Evolutionary conservation across 2,797 vertebrate genomes (phyloP), one percentile per base, ranked within the genome.

Genomic region (Kryptopterus vitreolus): DNA sequence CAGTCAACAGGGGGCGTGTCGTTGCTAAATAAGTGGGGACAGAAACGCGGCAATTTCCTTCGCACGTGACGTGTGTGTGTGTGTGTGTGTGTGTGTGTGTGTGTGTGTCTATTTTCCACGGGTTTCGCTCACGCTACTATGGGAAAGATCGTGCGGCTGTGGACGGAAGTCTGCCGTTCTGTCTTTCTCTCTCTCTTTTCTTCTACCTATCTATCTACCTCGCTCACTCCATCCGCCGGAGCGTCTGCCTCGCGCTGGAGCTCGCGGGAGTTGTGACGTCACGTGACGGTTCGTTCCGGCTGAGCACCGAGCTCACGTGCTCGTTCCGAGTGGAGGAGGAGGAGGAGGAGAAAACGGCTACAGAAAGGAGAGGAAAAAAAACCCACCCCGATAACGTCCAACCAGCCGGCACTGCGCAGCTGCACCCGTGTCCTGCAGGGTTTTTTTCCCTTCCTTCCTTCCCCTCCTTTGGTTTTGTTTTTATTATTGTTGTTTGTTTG

Each of bases 211-310:
- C 18, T n/a, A 31, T 65, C n/a, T n/a, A n/a, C n/a, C n/a, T n/a
- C n/a, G n/a, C 48, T 71, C 66, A 6, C 50, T 57, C 57, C n/a
- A 22, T 75, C 29, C n/a, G 29, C 38, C n/a, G n/a, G 18, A 59
- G 38, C 35, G 18, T 38, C 53, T 62, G 59, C 58, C 24, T 38
- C 65, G 72, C 65, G 38, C 38, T 43, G 80, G 82, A 78, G 77
- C 79, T 82, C 85, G 80, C 81, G 84, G 78, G 88, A 82, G 90
- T 80, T 83, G 91, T 94, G 93, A 94, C 93, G 94, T 94, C 94
- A 94, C 93, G 90, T 92, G 92, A 93, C 88, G 87, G 93, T 94
- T 90, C 81, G 90, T 89, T 94, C 93, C 93, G 94, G 92, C 94
- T 94, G 93, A 94, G 92, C 80, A 85, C 88, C 85, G 82, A 82